Evolutionary conservation across 2,797 vertebrate species (phyloP).

Genomic region (Ambastaia sidthimunki): DNA sequence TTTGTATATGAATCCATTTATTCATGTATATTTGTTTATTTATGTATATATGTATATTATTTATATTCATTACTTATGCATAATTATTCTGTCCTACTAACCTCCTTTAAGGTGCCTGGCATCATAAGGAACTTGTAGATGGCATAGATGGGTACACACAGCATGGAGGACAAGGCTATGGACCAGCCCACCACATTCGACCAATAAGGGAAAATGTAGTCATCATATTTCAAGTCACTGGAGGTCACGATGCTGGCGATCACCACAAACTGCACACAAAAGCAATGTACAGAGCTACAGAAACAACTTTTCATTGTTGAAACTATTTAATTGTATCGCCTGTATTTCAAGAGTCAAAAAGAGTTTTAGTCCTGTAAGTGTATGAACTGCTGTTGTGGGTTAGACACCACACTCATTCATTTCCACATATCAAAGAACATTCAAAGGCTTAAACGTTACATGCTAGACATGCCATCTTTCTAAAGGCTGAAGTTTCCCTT

Average conservation of each 20-base stretch:
- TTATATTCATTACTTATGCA: background rate
- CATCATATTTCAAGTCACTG: slow-evolving; percentile 88
- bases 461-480: slow-evolving; percentile 52
- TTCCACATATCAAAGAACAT: slow-evolving; percentile 41
- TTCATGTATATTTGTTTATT: too few relatives aligned
- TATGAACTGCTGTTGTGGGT: too few relatives aligned
- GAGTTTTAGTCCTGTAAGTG: too few relatives aligned
- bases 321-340: too few relatives aligned
- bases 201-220: slow-evolving; percentile 91
- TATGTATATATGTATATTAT: too few relatives aligned
- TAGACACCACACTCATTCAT: background rate
- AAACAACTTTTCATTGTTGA: background rate
- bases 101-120: slow-evolving; percentile 89
- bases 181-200: slow-evolving; percentile 90
- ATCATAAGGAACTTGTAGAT: slow-evolving; percentile 89
- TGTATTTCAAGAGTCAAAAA: too few relatives aligned
- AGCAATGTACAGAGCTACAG: background rate
- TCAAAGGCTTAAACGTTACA: slow-evolving; percentile 50
- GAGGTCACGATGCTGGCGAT: slow-evolving; percentile 91
- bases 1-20: background rate
- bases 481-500: background rate
- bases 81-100: slow-evolving; percentile 69
- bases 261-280: slow-evolving; percentile 87
- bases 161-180: slow-evolving; percentile 95
- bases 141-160: slow-evolving; percentile 88